Base-by-base conservation (phyloP, 2,113 vertebrate genomes). In the Neogale vison region DNA sequence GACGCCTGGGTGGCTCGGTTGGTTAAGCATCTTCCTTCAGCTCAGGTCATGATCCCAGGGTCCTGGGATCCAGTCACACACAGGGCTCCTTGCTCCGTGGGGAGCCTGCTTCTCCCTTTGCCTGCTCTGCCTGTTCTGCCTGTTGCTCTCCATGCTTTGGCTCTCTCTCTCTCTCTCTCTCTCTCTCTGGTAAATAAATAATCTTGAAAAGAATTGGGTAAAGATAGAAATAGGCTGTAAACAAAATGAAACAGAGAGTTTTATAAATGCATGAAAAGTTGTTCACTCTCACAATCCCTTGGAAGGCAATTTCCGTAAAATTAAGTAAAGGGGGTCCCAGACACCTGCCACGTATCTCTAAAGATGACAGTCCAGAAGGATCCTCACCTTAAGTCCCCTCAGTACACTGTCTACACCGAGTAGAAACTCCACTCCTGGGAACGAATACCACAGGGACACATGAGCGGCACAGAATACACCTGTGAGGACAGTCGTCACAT, bases 21-120 rank as follows among this genome's bases (percentile, higher is more conserved):
- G 52, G 52, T 55, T 18, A 55, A 55, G 52, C 5, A 0, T 55
- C 52, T 55, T 55, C 17, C 52, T 55, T 55, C 52, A 18, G 52
- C 52, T 55, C 17, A 17, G 52, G 3, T 52, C 52, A 52, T 52
- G 52, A 52, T 15, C 52, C 52, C 52, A 52, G 52, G 1, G 52
- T 5, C 50, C 52, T 52, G 15, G 52, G 52, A 17, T 55, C 17
- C 1, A 55, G 52, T 55, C 17, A 1, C 52, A 1, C 17, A 55
- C 52, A 0, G 17, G 52, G 17, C 17, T 55, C 17, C 52, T 55
- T 18, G 52, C 0, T 55, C 17, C 15, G 0, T 0, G 2, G 52
- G 50, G 17, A 55, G 17, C 17, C 52, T 55, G 52, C 52, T 18
- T 55, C 52, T 55, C 52, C 52, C 52, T 55, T 55, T 55, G 17